A percentile compares a stretch with the other conserved stretches of the same genome.
These are phyloP conservation scores for Synanthedon formicaeformis DNA, from an alignment of 2,888 invertebrate genomes.

Conservation along the genomic window DNA sequence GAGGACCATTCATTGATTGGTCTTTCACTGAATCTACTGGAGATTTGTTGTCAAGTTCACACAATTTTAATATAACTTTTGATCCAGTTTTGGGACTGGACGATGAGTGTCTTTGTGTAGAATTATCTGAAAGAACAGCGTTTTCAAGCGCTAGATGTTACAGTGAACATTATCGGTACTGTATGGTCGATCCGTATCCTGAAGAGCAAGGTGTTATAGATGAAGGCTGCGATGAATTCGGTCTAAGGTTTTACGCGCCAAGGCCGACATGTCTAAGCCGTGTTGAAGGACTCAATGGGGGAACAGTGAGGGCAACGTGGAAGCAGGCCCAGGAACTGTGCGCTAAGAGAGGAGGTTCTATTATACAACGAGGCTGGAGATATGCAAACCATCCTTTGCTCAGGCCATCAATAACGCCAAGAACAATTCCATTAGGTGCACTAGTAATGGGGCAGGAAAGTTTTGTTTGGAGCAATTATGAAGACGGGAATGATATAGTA, in stretches of 20 bases:
- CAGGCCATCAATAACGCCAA: conserved; percentile 3
- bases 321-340: conserved; percentile 39
- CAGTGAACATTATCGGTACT: conserved; percentile 45
- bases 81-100: conserved; percentile 21
- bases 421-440: conserved; percentile 34
- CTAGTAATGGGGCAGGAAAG: conserved; percentile 22
- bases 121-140: conserved; percentile 29
- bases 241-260: conserved; percentile 41
- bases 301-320: conserved; percentile 50
- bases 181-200: conserved; percentile 42
- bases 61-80: conserved; percentile 35
- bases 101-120: conserved; percentile 37
- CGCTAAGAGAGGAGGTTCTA: conserved; percentile 27
- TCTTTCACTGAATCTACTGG: conserved; percentile 39
- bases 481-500: conserved; percentile 24
- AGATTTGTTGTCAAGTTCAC: conserved; percentile 22
- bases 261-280: conserved; percentile 38
- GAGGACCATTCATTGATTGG: conserved; percentile 54
- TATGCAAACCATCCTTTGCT: conserved; percentile 41
- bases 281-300: conserved; percentile 28
- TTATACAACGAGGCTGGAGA: conserved; percentile 53
- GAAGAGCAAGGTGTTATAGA: conserved; percentile 18
- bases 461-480: conserved; percentile 24
- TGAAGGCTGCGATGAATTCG: conserved; percentile 30
- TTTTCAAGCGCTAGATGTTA: conserved; percentile 42